phyloP scores from a whole-genome alignment of 2,888 invertebrate genomes.

The Tipula unca region DNA sequence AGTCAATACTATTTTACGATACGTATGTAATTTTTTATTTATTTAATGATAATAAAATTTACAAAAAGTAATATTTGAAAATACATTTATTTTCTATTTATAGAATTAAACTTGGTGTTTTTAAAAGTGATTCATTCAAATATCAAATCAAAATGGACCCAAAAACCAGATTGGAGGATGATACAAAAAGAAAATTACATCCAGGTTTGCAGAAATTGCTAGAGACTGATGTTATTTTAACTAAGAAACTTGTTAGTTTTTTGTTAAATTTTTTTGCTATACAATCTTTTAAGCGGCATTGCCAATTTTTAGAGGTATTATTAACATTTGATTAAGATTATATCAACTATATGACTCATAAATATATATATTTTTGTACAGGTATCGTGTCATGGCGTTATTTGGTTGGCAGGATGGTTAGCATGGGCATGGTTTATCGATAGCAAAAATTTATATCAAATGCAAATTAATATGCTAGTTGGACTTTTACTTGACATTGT shows the following conservation, averaged over 20 bases:
- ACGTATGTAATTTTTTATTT: no score
- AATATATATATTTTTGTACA: constrained; percentile 33
- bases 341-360: background rate
- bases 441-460: constrained; percentile 58
- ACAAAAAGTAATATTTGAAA: no score
- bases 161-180: background rate
- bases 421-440: constrained; percentile 69
- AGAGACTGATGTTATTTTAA: constrained; percentile 33
- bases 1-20: no score
- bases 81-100: no score
- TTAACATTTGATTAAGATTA: background rate
- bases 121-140: background rate
- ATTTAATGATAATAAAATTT: no score
- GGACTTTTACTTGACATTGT: constrained; percentile 72
- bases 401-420: constrained; percentile 72
- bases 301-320: constrained; percentile 34
- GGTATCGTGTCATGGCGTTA: constrained; percentile 82
- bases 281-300: constrained; percentile 33
- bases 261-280: constrained; percentile 34
- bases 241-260: constrained; percentile 33
- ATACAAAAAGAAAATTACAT: constrained; percentile 20
- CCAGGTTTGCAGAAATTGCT: constrained; percentile 28
- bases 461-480: constrained; percentile 77
- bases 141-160: background rate
- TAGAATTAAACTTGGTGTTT: no score